Percentiles rank a stretch among this genome's conserved stretches.
Conservation (phyloP, 2,797 vertebrate genomes). For the Astyanax mexicanus region DNA sequence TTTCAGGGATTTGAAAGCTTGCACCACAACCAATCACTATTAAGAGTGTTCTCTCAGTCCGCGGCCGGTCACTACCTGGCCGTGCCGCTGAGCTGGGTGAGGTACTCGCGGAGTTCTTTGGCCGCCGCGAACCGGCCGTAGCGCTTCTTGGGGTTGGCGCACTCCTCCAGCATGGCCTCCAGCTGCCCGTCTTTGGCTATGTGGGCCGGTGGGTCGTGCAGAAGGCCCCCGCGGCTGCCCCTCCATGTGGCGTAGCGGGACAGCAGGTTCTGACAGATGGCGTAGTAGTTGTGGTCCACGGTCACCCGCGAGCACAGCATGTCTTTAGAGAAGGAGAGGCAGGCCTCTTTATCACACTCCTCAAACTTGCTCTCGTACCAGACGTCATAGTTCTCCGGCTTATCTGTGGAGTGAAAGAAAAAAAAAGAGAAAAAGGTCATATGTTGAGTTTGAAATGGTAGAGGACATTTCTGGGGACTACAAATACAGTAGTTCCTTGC, state of each 20-base stretch:
- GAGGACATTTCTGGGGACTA: no score
- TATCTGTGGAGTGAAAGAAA: slow-evolving; percentile 79
- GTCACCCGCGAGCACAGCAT: slow-evolving; percentile 93
- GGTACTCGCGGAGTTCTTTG: slow-evolving; percentile 93
- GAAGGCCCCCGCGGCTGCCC: slow-evolving; percentile 94
- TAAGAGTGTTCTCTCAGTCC: not conserved
- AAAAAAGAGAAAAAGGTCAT: no score
- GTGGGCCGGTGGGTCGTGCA: slow-evolving; percentile 92
- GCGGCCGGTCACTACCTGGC: slow-evolving; percentile 88
- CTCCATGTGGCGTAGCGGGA: slow-evolving; percentile 95
- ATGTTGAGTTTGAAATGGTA: no score
- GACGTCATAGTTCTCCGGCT: slow-evolving; percentile 94
- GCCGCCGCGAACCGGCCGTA: slow-evolving; percentile 94
- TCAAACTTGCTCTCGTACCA: slow-evolving; percentile 99
- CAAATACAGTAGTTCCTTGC: no score
- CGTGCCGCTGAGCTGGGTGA: slow-evolving; percentile 89
- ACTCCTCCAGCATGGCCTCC: slow-evolving; percentile 93
- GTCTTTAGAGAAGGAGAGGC: slow-evolving; percentile 98
- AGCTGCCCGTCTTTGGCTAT: slow-evolving; percentile 94
- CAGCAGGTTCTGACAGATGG: slow-evolving; percentile 96
- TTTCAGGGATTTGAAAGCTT: not conserved
- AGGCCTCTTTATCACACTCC: slow-evolving; percentile 97
- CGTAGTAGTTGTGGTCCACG: slow-evolving; percentile 98
- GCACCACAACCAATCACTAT: not conserved
- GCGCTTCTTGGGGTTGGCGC: slow-evolving; percentile 93